phyloP scores from a whole-genome alignment of 1,140 invertebrate species.

The Caenorhabditis inopinata region DNA sequence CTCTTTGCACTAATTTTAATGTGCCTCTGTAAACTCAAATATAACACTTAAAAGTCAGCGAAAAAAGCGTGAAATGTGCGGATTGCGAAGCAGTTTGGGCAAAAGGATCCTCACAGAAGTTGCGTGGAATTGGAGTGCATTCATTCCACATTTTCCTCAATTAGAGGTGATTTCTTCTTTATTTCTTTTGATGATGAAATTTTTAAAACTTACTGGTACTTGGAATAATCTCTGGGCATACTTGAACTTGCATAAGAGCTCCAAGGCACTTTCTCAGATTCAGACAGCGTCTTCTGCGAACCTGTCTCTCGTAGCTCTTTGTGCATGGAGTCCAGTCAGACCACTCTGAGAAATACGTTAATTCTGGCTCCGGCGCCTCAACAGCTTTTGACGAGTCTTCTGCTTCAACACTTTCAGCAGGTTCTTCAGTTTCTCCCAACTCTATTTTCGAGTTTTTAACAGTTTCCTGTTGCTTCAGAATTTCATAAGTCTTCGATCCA shows the following conservation, averaged over 20 bases:
- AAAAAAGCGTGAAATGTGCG: too few relatives aligned
- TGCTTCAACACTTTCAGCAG: not conserved
- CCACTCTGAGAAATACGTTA: constrained; percentile 60
- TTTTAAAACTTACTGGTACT: not conserved
- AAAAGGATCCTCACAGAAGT: too few relatives aligned
- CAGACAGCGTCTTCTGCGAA: constrained; percentile 61
- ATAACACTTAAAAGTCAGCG: too few relatives aligned
- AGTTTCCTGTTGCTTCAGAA: constrained; percentile 26
- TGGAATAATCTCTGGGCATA: constrained; percentile 34
- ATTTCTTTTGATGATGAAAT: too few relatives aligned
- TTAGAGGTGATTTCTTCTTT: too few relatives aligned
- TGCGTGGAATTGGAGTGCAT: too few relatives aligned
- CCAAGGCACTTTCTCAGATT: constrained; percentile 61
- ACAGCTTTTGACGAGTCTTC: not conserved
- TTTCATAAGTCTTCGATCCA: constrained; percentile 31
- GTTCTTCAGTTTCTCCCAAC: constrained; percentile 13
- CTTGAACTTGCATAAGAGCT: constrained; percentile 61
- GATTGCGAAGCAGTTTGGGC: too few relatives aligned
- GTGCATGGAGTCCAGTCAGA: constrained; percentile 60
- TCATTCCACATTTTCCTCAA: too few relatives aligned
- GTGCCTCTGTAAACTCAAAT: too few relatives aligned
- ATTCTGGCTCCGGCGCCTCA: not conserved
- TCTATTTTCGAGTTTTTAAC: constrained; percentile 8
- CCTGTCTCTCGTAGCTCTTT: constrained; percentile 57
- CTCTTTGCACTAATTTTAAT: too few relatives aligned